A percentile compares a stretch with the other conserved stretches of the same genome.
Evolutionary conservation across 2,113 vertebrate genomes (phyloP).

Genomic region (Corythoichthys intestinalis): DNA sequence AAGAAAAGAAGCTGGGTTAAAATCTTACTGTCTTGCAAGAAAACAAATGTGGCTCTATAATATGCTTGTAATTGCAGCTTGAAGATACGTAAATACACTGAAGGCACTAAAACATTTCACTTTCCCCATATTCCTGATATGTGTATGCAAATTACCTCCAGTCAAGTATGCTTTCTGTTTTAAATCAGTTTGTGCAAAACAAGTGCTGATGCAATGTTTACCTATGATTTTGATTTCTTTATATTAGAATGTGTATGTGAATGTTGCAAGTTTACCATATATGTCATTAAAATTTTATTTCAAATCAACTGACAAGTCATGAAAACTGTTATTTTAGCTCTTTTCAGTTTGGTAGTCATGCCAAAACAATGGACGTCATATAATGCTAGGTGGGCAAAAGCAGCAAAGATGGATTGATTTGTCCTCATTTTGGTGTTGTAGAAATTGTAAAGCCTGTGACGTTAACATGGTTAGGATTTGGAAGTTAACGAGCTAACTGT

Average conservation of each 20-base stretch:
- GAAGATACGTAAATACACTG: constrained; percentile 47
- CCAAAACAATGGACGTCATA: too few relatives aligned
- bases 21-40: constrained; percentile 20
- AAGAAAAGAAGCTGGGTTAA: constrained; percentile 8
- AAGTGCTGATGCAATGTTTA: constrained; percentile 66
- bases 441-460: too few relatives aligned
- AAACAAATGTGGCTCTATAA: constrained; percentile 32
- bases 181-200: constrained; percentile 57
- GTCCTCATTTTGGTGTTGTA: too few relatives aligned
- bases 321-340: background rate
- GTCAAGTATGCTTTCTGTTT: constrained; percentile 63
- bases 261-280: constrained; percentile 69
- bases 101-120: constrained; percentile 68
- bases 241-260: constrained; percentile 72
- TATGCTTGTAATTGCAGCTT: constrained; percentile 63
- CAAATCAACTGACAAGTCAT: constrained; percentile 14
- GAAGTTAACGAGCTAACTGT: too few relatives aligned
- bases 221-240: constrained; percentile 67
- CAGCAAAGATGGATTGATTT: too few relatives aligned
- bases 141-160: constrained; percentile 64
- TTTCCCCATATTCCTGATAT: constrained; percentile 48
- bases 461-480: too few relatives aligned
- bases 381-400: too few relatives aligned
- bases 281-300: constrained; percentile 76
- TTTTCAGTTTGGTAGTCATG: background rate